Base-by-base conservation (phyloP, 2,888 invertebrate genomes). In the Lissocephala sabroskyi region DNA sequence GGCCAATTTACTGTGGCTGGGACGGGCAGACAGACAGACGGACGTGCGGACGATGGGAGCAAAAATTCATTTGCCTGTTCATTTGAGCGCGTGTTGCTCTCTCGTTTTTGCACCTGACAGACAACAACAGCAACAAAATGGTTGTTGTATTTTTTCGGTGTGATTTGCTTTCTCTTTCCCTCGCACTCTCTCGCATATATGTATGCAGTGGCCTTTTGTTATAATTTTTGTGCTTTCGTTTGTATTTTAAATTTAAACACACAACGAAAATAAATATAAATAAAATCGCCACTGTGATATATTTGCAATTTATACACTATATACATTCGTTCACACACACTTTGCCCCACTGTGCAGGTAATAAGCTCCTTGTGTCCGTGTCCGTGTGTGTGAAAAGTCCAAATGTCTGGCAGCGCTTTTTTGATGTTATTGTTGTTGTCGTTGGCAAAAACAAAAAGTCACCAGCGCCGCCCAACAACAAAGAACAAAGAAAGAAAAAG, bases 391-490 rank as follows among this genome's bases (percentile, higher is more conserved):
- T n/a, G 7, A 23, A 23, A 23, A 23, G 23, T 23, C 23, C 23
- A 23, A 23, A 3, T 23, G 23, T 23, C 41, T 37, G 28, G 23
- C 3, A 16, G 30, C 53, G 19, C 43, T 45, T 47, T 56, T 39
- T 50, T 55, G 37, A 19, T 16, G 19, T 17, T 29, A 23, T 23
- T 28, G 33, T 44, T 52, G 52, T 59, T 59, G 47, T 36, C 66
- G 33, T 48, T 43, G 48, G 49, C 56, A 62, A 47, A 44, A 62
- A 66, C 51, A 60, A 48, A 53, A 44, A 56, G 64, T 56, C 74
- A 51, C 45, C 61, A 73, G 73, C 68, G 67, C 73, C 67, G n/a
- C n/a, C n/a, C n/a, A n/a, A n/a, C n/a, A n/a, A 39, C 17, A 39
- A 6, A 1, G 19, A 39, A 18, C 10, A 19, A 39, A 23, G 18